Percentiles rank a stretch among this genome's conserved stretches.
Conservation (phyloP, 2,113 vertebrate genomes). For the Oreocharis arfaki region DNA sequence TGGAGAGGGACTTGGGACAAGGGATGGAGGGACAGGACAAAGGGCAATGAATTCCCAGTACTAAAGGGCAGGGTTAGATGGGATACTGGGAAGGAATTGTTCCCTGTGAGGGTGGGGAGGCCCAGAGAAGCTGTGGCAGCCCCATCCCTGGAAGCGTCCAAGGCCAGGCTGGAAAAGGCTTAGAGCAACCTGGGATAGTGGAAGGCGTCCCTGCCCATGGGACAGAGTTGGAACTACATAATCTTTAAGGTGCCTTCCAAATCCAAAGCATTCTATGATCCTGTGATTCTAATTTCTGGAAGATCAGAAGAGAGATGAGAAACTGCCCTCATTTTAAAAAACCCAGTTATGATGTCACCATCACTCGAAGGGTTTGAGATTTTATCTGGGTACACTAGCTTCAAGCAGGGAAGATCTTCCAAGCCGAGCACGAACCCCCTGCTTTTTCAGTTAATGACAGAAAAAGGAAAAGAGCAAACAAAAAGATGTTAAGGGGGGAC, state of each 20-base stretch:
- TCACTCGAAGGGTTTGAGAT: neutral
- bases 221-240: rapidly evolving
- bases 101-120: neutral
- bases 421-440: neutral
- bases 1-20: neutral
- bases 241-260: neutral
- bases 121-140: neutral
- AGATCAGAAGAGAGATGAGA: neutral
- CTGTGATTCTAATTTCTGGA: neutral
- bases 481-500: neutral
- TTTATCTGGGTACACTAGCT: neutral
- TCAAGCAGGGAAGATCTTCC: neutral
- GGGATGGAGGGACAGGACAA: neutral
- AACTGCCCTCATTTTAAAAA: neutral
- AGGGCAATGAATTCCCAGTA: neutral
- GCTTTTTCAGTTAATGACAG: neutral
- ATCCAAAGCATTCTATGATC: neutral
- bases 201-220: neutral
- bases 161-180: neutral
- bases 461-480: neutral
- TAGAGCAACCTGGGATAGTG: rapidly evolving
- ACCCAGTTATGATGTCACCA: neutral
- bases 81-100: neutral
- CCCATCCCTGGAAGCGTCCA: neutral
- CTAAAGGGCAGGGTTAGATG: neutral